These are phyloP conservation scores for Gastracanthus pulcherrimus DNA, from an alignment of 2,888 invertebrate genomes.

Conservation along the genomic window DNA sequence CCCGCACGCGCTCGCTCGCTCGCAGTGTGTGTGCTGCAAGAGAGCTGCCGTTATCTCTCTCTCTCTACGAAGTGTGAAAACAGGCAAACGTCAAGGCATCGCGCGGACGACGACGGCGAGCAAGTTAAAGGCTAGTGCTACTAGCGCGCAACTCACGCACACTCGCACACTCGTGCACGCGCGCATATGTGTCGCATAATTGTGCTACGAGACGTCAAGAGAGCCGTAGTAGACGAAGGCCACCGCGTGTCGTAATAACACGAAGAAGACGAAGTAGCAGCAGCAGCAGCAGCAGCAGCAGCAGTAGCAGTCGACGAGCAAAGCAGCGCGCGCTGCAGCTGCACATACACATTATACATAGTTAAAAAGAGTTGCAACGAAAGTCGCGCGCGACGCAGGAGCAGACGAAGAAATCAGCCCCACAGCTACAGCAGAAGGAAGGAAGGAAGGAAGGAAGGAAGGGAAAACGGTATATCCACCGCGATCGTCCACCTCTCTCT, in stretches of 20 bases:
- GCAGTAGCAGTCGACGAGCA: no score
- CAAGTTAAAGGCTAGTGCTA: slow-evolving; percentile 8
- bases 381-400: background rate
- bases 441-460: background rate
- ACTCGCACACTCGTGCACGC: slow-evolving; percentile 35
- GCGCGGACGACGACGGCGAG: background rate
- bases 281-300: slow-evolving; percentile 6
- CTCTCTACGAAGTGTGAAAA: background rate
- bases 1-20: no score
- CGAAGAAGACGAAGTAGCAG: background rate
- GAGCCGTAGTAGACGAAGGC: background rate
- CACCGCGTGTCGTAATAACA: slow-evolving; percentile 2
- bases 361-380: background rate
- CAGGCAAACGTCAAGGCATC: background rate
- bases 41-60: slow-evolving; percentile 3
- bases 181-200: background rate
- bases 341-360: no score
- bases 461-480: background rate
- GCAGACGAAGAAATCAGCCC: background rate
- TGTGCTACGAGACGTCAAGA: background rate
- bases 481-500: no score
- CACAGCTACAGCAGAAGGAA: background rate
- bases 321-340: no score
- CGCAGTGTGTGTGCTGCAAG: no score
- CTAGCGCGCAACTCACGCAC: no score